phyloP scores from a whole-genome alignment of 2,113 vertebrate species.

The Sclerurus mexicanus region DNA sequence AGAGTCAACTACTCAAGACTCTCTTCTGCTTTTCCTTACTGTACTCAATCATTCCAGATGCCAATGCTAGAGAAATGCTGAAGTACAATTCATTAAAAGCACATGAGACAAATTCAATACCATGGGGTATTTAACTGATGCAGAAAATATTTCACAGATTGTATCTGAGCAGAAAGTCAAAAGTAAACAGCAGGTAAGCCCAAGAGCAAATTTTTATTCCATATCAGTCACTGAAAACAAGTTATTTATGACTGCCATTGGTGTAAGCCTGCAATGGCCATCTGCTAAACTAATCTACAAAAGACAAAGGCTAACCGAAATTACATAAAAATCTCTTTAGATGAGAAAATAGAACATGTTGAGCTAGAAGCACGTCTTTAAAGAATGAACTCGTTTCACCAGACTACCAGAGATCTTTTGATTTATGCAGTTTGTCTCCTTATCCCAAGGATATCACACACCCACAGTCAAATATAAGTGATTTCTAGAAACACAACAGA shows the following conservation, averaged over 20 bases:
- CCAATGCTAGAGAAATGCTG: not conserved
- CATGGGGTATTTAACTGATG: not conserved
- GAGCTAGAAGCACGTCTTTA: not conserved
- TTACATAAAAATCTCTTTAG: not conserved
- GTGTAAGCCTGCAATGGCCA: not conserved
- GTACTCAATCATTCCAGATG: not conserved
- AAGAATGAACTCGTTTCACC: not conserved
- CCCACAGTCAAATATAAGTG: fast-evolving
- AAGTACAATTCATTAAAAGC: not conserved
- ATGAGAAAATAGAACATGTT: not conserved
- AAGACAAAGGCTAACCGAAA: not conserved
- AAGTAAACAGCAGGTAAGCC: not conserved
- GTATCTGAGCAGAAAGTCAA: not conserved
- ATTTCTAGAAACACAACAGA: not conserved
- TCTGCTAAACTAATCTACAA: not conserved
- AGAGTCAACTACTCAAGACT: not conserved
- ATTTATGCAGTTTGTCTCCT: not conserved
- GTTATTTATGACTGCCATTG: not conserved
- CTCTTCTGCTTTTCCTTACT: not conserved
- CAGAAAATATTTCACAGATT: not conserved
- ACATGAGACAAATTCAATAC: not conserved
- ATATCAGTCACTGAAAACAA: not conserved
- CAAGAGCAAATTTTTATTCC: not conserved
- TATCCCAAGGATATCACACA: not conserved
- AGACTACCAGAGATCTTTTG: not conserved